Conservation (phyloP, 1,140 invertebrate species). For the Campoletis sonorensis region DNA sequence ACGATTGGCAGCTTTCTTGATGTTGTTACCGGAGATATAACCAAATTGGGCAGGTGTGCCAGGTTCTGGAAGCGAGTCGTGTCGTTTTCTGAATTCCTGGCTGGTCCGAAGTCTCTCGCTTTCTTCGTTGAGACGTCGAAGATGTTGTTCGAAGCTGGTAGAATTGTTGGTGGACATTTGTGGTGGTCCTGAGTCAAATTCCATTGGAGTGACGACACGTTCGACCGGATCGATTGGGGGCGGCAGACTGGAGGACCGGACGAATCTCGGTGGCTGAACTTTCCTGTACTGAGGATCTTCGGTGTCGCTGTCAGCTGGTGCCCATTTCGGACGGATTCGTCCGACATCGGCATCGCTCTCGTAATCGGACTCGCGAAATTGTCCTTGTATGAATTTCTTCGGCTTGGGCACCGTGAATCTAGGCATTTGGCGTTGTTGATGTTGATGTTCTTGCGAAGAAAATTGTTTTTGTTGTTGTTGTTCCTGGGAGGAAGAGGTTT, state of each 20-base stretch:
- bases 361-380: conserved; percentile 84
- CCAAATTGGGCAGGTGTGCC: conserved; percentile 81
- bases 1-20: conserved; percentile 73
- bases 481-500: conserved; percentile 44
- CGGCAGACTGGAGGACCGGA: conserved; percentile 74
- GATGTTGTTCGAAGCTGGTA: conserved; percentile 54
- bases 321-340: conserved; percentile 80
- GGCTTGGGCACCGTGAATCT: conserved; percentile 77
- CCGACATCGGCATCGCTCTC: conserved; percentile 82
- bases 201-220: conserved; percentile 78
- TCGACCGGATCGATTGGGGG: conserved; percentile 72
- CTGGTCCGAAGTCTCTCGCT: conserved; percentile 64
- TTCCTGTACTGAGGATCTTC: conserved; percentile 80
- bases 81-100: conserved; percentile 70
- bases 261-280: conserved; percentile 76
- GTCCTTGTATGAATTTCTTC: conserved; percentile 82
- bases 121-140: conserved; percentile 59
- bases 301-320: conserved; percentile 78
- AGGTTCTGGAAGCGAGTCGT: conserved; percentile 71
- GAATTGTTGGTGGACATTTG: conserved; percentile 69
- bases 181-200: conserved; percentile 79
- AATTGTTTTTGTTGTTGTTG: conserved; percentile 73
- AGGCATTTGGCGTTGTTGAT: conserved; percentile 67
- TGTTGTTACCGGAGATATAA: conserved; percentile 73
- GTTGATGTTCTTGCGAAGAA: conserved; percentile 66